Conservation (phyloP, 37 sponge, comb jelly and placozoan species). For the Hexactinellida sp. region DNA sequence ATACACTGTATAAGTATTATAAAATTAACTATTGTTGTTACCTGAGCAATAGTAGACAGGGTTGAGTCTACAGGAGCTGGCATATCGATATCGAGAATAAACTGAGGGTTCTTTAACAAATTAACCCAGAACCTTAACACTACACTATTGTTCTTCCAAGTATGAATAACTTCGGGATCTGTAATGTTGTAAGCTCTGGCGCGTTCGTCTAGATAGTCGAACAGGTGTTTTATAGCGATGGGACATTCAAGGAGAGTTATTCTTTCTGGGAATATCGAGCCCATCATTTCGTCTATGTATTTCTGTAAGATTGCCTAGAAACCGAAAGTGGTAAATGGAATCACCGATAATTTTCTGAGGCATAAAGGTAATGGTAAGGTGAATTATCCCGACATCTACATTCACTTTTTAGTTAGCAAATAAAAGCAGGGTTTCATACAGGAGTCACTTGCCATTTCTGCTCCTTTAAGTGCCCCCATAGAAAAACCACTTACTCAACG, state of each 20-base stretch:
- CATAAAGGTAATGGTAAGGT: too few species aligned
- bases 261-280: background rate
- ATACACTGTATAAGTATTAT: too few species aligned
- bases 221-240: background rate
- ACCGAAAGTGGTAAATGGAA: too few species aligned
- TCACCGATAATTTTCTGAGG: too few species aligned
- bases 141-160: background rate
- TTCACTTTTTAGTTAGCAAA: too few species aligned
- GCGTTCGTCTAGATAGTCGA: background rate
- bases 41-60: background rate
- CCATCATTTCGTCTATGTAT: background rate
- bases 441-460: too few species aligned
- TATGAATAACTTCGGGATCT: background rate
- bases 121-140: conserved; percentile 3
- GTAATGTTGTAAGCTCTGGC: background rate
- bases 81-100: background rate
- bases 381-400: too few species aligned
- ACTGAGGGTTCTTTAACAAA: background rate
- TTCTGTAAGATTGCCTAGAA: conserved; percentile 6
- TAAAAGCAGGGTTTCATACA: too few species aligned
- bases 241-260: background rate
- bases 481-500: too few species aligned
- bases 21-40: too few species aligned
- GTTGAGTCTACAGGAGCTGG: background rate
- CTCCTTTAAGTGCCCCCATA: too few species aligned